These are phyloP conservation scores for Cyclargus thomasi DNA, from an alignment of 1,140 invertebrate genomes.

Conservation along the genomic window DNA sequence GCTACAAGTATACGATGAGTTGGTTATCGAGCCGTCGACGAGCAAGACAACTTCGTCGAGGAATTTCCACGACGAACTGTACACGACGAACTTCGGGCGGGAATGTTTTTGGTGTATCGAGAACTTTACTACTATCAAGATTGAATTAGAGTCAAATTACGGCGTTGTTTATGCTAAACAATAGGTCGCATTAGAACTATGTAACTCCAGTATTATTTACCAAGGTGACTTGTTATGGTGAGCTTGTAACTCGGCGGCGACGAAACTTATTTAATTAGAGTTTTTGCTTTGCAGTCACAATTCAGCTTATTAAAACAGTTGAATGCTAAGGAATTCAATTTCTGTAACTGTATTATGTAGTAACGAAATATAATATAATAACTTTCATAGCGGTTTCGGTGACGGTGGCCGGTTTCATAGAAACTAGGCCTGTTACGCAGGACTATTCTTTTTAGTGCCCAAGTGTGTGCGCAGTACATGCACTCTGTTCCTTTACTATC, in stretches of 20 bases:
- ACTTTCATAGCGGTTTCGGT: too few species aligned
- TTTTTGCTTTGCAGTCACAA: not conserved
- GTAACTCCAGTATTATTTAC: slow-evolving; percentile 3
- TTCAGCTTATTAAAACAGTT: not conserved
- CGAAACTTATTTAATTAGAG: not conserved
- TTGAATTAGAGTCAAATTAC: slow-evolving; percentile 11
- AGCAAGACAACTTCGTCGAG: not conserved
- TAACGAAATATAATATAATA: too few species aligned
- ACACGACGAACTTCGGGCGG: slow-evolving; percentile 12
- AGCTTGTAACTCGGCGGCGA: not conserved
- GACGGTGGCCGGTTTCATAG: too few species aligned
- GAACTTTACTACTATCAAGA: slow-evolving; percentile 15
- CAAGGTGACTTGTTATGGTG: not conserved
- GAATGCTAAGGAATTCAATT: not conserved
- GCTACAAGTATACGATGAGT: too few species aligned
- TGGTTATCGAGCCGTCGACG: too few species aligned
- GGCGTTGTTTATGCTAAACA: slow-evolving; percentile 2
- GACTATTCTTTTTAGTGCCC: too few species aligned
- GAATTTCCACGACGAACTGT: not conserved
- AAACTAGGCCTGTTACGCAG: too few species aligned
- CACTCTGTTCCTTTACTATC: too few species aligned
- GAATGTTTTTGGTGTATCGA: slow-evolving; percentile 19
- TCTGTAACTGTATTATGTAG: too few species aligned
- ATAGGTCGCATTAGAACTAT: not conserved
- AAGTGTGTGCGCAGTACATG: too few species aligned